phyloP scores from a whole-genome alignment of 2,797 vertebrate species.

The Tapera naevia region DNA sequence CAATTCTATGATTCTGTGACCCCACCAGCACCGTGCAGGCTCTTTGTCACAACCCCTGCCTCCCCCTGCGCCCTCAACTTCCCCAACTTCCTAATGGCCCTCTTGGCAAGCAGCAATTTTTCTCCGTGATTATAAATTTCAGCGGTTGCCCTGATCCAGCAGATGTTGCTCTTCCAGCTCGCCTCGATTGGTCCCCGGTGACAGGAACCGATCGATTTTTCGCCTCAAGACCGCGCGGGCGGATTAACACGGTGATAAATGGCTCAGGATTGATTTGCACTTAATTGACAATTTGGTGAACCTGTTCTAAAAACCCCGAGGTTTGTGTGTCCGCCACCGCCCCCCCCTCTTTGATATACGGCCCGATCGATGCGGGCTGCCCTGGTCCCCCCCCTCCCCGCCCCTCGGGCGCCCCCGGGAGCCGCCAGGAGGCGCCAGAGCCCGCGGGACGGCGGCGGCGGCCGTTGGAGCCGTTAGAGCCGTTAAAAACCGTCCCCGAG shows the following conservation, averaged over 20 bases:
- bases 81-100: slow-evolving; percentile 58
- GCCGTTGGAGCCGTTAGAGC: neutral
- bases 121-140: slow-evolving; percentile 72
- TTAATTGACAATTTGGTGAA: slow-evolving; percentile 98
- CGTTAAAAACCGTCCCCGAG: neutral
- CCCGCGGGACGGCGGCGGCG: slow-evolving; percentile 35
- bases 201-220: slow-evolving; percentile 72
- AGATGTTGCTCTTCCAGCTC: slow-evolving; percentile 69
- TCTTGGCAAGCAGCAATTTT: slow-evolving; percentile 41
- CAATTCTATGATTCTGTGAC: no score
- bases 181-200: slow-evolving; percentile 77
- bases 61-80: neutral
- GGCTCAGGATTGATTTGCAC: slow-evolving; percentile 91
- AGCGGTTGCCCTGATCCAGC: slow-evolving; percentile 55
- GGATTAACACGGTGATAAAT: slow-evolving; percentile 88
- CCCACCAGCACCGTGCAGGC: neutral
- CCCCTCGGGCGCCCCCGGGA: neutral
- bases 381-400: neutral
- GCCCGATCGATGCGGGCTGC: slow-evolving; percentile 81
- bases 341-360: neutral
- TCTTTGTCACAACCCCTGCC: slow-evolving; percentile 22
- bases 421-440: slow-evolving; percentile 80
- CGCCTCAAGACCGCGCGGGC: slow-evolving; percentile 32
- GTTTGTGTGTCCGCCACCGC: neutral
- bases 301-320: slow-evolving; percentile 76